These are phyloP conservation scores for Odontesthes bonariensis DNA, from an alignment of 2,113 vertebrate genomes.

Conservation along the genomic window DNA sequence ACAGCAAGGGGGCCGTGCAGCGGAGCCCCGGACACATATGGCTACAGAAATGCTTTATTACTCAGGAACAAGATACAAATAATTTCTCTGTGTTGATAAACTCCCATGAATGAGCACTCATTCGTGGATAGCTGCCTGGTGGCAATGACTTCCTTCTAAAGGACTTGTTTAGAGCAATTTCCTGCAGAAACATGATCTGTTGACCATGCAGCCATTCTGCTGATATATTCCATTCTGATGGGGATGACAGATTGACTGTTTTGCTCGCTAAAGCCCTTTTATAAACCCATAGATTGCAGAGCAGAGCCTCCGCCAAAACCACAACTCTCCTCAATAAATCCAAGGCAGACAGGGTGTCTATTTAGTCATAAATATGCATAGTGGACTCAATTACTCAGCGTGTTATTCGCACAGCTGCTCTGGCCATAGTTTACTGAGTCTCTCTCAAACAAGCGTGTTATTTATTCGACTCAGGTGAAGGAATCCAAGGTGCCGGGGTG, in stretches of 20 bases:
- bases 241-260: constrained; percentile 69
- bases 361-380: constrained; percentile 76
- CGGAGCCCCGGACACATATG: background rate
- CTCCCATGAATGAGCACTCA: background rate
- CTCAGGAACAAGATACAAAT: background rate
- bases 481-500: constrained; percentile 17
- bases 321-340: constrained; percentile 71
- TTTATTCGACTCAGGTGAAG: constrained; percentile 63
- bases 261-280: constrained; percentile 72
- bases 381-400: constrained; percentile 68
- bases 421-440: constrained; percentile 39
- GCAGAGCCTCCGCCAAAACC: constrained; percentile 51
- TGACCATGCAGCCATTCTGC: constrained; percentile 24
- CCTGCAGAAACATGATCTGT: constrained; percentile 46
- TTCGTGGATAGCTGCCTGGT: background rate
- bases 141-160: constrained; percentile 4
- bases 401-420: constrained; percentile 48
- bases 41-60: background rate
- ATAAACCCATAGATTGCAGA: constrained; percentile 70
- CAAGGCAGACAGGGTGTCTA: constrained; percentile 54
- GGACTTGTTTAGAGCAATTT: constrained; percentile 11
- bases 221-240: constrained; percentile 50
- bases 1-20: background rate
- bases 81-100: background rate
- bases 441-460: constrained; percentile 49